Conservation (phyloP, 2,888 invertebrate genomes). For the Macrosoma leucophasiata region DNA sequence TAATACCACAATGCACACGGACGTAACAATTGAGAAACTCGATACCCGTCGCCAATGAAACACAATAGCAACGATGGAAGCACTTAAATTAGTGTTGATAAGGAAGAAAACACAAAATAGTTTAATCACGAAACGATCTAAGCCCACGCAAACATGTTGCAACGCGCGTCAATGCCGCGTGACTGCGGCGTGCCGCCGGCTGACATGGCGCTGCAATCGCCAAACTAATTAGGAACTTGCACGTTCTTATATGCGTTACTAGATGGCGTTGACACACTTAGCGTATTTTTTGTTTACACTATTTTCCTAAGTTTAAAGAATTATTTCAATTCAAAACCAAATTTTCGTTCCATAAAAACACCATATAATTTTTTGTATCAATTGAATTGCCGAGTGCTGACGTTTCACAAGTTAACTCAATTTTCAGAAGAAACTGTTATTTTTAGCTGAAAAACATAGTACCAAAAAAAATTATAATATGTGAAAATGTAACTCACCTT, state of each 20-base stretch:
- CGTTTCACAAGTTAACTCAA: no score
- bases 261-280: constrained; percentile 45
- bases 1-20: constrained; percentile 46
- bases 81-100: constrained; percentile 52
- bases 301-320: no score
- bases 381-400: no score
- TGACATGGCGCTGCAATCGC: constrained; percentile 55
- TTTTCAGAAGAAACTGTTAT: no score
- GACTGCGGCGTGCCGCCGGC: constrained; percentile 68
- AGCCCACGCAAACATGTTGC: constrained; percentile 66
- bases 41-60: constrained; percentile 30
- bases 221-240: constrained; percentile 34
- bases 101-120: constrained; percentile 58
- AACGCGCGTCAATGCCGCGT: constrained; percentile 73
- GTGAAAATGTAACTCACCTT: no score
- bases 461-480: no score
- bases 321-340: no score
- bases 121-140: constrained; percentile 65
- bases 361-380: no score
- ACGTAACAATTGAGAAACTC: constrained; percentile 34
- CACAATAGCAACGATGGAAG: constrained; percentile 35
- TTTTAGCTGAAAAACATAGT: no score
- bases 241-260: constrained; percentile 16
- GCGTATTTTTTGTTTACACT: constrained; percentile 22
- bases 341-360: no score